Conservation (phyloP, 2,888 invertebrate species). For the Thysanoteuthis rhombus region DNA sequence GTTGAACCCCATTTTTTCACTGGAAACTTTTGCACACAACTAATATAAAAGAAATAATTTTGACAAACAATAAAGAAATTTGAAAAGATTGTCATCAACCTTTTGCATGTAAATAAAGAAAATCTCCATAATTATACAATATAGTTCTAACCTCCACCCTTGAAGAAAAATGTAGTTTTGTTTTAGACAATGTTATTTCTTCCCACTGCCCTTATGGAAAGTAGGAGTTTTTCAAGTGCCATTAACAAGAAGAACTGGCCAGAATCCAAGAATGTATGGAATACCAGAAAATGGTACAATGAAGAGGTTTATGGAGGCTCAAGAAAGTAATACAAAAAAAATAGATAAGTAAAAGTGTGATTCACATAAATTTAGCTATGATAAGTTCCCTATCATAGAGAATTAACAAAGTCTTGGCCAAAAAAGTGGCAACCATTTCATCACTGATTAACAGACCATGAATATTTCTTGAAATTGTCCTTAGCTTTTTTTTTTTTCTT, state of each 20-base stretch:
- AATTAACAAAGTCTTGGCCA: not conserved
- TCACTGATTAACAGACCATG: slow-evolving; percentile 12
- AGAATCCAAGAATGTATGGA: not conserved
- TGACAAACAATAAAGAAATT: too few relatives aligned
- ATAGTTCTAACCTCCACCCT: too few relatives aligned
- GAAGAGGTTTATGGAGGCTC: not conserved
- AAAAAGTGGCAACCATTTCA: not conserved
- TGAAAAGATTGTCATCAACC: too few relatives aligned
- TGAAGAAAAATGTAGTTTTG: not conserved
- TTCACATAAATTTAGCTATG: not conserved
- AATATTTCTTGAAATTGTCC: not conserved
- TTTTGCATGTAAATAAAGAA: too few relatives aligned
- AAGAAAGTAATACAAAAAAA: not conserved
- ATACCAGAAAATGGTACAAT: not conserved
- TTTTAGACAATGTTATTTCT: not conserved
- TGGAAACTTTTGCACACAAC: too few relatives aligned
- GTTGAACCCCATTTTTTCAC: too few relatives aligned
- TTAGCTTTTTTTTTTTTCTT: not conserved
- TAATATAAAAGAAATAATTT: too few relatives aligned
- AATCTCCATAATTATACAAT: too few relatives aligned
- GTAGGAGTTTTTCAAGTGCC: not conserved
- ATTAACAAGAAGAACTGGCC: slow-evolving; percentile 12
- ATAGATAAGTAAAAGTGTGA: slow-evolving; percentile 12
- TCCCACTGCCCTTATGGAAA: not conserved
- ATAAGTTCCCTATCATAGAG: not conserved